Base-by-base conservation (phyloP, 2,113 vertebrate genomes). In the Ranitomeya variabilis region DNA sequence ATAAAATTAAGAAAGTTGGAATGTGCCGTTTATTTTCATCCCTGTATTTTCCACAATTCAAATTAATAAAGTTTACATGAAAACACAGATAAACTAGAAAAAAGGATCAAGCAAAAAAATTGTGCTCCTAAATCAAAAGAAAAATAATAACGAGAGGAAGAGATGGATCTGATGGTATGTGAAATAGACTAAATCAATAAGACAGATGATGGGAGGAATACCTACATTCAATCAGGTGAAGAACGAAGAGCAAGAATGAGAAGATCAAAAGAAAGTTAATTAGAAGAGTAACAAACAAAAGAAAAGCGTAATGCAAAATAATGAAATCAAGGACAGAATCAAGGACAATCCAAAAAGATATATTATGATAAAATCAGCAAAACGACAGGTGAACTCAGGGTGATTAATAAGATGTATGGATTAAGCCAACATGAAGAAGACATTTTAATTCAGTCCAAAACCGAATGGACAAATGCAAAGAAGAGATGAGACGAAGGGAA, bases 221-320 rank as follows among this genome's bases (percentile, higher is more conserved):
- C 45, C 51, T 74, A 74, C 45, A 74, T 74, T 74, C 45, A 37
- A 45, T 45, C 71, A 45, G 71, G 71, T 74, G 71, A 74, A 74
- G 31, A 74, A 74, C 31, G 16, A 74, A 74, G 71, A 37, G 16
- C 71, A 45, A 45, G 71, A 73, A 45, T 74, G 37, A 51, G 71
- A 74, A 74, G n/a, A 71, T 71, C 67, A 71, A 71, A 67, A 71
- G 71, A 74, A 74, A 74, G 71, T 74, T 74, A 74, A 74, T 74
- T 15, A 16, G 71, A 74, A 19, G 31, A 14, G 8, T 74, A 74
- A 74, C 15, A 45, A 7, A 45, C 18, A 16, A 45, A 19, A 51
- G 6, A 18, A 45, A 19, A 31, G 7, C 45, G 37, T 7, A 74
- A 45, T 6, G 18, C 12, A 45, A 18, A 45, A 16, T 18, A 31